Conservation (phyloP, 2,113 vertebrate species). For the Hippocampus barbouri region DNA sequence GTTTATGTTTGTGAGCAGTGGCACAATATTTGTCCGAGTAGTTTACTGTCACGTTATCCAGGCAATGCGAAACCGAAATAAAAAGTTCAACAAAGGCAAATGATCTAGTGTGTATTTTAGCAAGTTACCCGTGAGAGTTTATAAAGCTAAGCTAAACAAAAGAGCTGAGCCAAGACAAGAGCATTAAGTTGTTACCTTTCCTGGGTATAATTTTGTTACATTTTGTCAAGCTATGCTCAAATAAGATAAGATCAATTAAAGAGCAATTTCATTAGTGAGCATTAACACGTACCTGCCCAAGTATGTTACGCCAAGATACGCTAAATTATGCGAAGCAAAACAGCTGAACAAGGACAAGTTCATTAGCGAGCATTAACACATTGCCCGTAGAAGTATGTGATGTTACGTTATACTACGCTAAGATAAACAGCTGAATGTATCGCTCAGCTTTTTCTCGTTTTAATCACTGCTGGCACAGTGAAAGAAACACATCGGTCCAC, state of each 20-base stretch:
- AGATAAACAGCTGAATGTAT: background rate
- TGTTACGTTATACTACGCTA: background rate
- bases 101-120: too few species aligned
- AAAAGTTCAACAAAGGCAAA: too few species aligned
- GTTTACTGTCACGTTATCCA: too few species aligned
- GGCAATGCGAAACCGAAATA: too few species aligned
- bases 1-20: too few species aligned
- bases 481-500: slow-evolving; percentile 21
- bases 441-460: background rate
- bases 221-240: background rate
- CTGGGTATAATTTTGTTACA: background rate
- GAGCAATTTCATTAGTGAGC: background rate
- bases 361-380: background rate
- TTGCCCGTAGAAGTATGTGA: background rate
- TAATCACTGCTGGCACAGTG: background rate
- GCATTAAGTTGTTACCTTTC: background rate
- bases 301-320: background rate
- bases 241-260: background rate
- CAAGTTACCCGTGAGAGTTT: too few species aligned
- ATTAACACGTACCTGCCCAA: background rate
- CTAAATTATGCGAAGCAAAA: background rate
- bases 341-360: background rate
- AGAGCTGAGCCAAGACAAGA: background rate
- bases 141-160: too few species aligned
- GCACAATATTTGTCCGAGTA: too few species aligned